Conservation (phyloP, 1,140 invertebrate genomes). For the Pemphigus obesinymphae region DNA sequence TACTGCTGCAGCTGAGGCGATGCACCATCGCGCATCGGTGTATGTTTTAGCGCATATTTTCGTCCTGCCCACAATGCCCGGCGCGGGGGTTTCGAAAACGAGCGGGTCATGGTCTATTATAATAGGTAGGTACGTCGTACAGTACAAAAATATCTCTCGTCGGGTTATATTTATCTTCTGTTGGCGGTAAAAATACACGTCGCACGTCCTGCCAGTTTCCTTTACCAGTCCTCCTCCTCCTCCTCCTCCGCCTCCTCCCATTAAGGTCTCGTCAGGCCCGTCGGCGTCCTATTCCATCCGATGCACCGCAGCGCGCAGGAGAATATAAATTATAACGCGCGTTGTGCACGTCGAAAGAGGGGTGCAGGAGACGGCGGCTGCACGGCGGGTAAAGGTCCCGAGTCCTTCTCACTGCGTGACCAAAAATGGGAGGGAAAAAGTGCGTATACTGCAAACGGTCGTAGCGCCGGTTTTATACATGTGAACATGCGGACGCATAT, state of each 20-base stretch:
- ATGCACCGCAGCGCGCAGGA: too few relatives aligned
- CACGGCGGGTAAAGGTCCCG: background rate
- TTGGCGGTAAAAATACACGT: background rate
- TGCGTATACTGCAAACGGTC: background rate
- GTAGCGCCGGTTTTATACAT: background rate
- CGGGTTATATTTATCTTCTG: background rate
- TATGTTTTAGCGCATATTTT: background rate
- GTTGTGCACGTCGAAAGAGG: background rate
- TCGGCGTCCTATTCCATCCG: too few relatives aligned
- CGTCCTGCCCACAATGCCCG: background rate
- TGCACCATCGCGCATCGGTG: too few relatives aligned
- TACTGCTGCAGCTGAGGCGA: background rate
- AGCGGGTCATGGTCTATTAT: constrained; percentile 17
- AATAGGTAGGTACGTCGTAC: background rate
- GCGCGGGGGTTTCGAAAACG: background rate
- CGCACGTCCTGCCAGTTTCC: too few relatives aligned
- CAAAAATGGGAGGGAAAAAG: constrained; percentile 4
- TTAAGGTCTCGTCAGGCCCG: too few relatives aligned
- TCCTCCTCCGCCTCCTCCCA: background rate
- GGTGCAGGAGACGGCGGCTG: background rate
- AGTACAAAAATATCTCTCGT: background rate
- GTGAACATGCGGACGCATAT: too few relatives aligned
- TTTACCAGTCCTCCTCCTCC: background rate
- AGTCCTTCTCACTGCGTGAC: background rate
- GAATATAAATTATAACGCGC: background rate